A percentile compares a stretch with the other conserved stretches of the same genome.
phyloP scores from a whole-genome alignment of 2,113 vertebrate species.

The Lethenteron camtschaticum region DNA sequence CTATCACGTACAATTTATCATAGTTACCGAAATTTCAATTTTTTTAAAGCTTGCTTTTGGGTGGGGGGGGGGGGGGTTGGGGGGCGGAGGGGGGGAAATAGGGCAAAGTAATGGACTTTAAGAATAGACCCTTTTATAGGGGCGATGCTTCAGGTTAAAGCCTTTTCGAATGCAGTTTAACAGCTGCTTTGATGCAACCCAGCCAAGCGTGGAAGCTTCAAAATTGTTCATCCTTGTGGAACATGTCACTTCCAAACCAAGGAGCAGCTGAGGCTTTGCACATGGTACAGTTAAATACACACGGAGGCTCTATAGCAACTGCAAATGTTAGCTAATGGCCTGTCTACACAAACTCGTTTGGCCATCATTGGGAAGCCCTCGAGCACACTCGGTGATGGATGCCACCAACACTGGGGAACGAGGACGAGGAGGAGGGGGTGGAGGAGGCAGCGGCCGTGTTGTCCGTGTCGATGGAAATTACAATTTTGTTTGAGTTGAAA shows the following conservation, averaged over 20 bases:
- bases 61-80: too few relatives aligned
- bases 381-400: conserved; percentile 30
- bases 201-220: conserved; percentile 4
- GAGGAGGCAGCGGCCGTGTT: too few relatives aligned
- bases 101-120: conserved; percentile 2
- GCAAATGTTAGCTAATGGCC: conserved; percentile 82
- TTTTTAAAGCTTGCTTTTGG: neutral
- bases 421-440: too few relatives aligned
- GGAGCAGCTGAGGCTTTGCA: neutral
- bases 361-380: conserved; percentile 55
- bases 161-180: conserved; percentile 3
- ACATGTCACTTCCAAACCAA: conserved; percentile 1
- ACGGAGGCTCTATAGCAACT: conserved; percentile 84
- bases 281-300: conserved; percentile 4
- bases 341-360: conserved; percentile 88
- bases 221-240: conserved; percentile 1
- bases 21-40: conserved; percentile 2
- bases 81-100: neutral
- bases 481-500: too few relatives aligned
- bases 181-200: conserved; percentile 2
- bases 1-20: conserved; percentile 2
- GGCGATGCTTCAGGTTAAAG: neutral
- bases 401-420: conserved; percentile 13
- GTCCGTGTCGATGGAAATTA: too few relatives aligned
- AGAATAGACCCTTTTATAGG: neutral